These are phyloP conservation scores for Chauna torquata DNA, from an alignment of 2,113 vertebrate species.

Conservation along the genomic window DNA sequence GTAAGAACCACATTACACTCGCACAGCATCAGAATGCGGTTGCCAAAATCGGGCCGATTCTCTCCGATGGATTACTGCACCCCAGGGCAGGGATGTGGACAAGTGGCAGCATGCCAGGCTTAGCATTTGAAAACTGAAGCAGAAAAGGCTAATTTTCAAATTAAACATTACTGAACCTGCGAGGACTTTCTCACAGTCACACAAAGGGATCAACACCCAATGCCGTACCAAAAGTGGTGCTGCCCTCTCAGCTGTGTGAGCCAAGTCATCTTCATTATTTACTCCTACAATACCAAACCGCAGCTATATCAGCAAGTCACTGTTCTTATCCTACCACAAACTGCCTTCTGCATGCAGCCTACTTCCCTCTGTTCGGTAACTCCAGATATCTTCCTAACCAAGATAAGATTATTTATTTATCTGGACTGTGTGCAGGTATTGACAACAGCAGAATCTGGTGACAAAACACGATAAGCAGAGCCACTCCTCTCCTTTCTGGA, in stretches of 20 bases:
- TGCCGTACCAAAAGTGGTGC: neutral
- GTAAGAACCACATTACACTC: neutral
- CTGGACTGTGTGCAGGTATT: neutral
- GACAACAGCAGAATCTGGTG: neutral
- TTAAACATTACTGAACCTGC: neutral
- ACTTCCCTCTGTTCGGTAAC: neutral
- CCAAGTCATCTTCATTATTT: neutral
- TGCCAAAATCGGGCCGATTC: neutral
- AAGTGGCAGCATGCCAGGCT: neutral
- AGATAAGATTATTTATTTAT: neutral
- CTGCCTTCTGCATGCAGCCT: neutral
- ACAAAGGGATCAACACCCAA: neutral
- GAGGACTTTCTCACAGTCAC: neutral
- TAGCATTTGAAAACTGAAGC: neutral
- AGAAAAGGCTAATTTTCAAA: neutral
- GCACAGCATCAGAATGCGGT: neutral
- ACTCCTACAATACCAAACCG: neutral
- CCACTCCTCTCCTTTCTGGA: neutral
- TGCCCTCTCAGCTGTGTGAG: fast-evolving
- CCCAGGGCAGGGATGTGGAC: neutral
- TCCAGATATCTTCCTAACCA: neutral
- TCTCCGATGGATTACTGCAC: neutral
- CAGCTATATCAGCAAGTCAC: neutral
- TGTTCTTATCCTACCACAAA: neutral
- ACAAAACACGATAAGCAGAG: neutral